Percentiles rank a stretch among this genome's conserved stretches.
phyloP scores from a whole-genome alignment of 2,113 vertebrate species.

The Procavia capensis region DNA sequence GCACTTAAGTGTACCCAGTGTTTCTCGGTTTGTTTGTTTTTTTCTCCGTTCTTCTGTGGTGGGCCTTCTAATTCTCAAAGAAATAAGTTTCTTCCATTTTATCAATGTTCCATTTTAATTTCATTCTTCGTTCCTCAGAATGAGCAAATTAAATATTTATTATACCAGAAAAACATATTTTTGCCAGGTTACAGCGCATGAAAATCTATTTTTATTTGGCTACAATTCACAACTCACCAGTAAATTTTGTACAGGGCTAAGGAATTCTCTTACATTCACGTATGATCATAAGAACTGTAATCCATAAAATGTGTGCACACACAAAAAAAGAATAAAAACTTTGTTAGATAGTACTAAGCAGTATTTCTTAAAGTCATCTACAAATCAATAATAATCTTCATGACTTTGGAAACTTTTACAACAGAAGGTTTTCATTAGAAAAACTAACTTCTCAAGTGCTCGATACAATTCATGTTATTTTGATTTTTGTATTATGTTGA shows the following conservation, averaged over 20 bases:
- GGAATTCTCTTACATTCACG: not conserved
- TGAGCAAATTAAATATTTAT: not conserved
- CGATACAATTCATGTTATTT: no score
- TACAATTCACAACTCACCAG: not conserved
- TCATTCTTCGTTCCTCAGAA: not conserved
- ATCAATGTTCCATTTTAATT: not conserved
- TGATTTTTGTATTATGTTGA: no score
- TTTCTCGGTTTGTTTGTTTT: no score
- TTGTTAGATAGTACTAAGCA: not conserved
- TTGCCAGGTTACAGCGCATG: not conserved
- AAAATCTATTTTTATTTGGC: not conserved
- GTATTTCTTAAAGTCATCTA: not conserved
- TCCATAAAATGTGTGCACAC: not conserved
- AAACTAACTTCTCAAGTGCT: not conserved
- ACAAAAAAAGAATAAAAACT: not conserved
- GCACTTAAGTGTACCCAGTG: not conserved
- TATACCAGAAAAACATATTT: not conserved
- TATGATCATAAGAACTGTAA: constrained; percentile 5
- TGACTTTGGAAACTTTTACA: not conserved
- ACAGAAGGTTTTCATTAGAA: constrained; percentile 9
- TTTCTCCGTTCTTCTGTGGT: no score
- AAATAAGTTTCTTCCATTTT: not conserved
- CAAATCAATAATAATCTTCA: constrained; percentile 36
- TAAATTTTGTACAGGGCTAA: not conserved
- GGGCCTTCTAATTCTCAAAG: not conserved